Evolutionary conservation across 2,888 invertebrate genomes (phyloP).

Genomic region (Agrenia bidenticulata): DNA sequence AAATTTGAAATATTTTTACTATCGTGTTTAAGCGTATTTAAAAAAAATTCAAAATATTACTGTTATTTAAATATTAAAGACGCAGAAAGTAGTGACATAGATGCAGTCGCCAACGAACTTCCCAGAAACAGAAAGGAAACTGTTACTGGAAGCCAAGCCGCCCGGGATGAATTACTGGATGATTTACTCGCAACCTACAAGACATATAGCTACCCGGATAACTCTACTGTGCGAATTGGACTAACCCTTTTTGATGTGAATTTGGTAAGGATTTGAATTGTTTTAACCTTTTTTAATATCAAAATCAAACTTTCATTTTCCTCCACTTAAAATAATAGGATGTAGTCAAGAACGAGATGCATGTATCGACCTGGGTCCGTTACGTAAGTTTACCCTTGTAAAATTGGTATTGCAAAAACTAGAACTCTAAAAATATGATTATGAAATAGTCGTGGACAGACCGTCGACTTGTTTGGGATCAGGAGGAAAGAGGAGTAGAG

Average conservation of each 20-base stretch:
- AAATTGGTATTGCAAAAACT: no score
- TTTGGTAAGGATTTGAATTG: slow-evolving; percentile 24
- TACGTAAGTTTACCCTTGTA: slow-evolving; percentile 25
- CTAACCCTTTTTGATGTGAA: slow-evolving; percentile 30
- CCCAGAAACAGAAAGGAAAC: background rate
- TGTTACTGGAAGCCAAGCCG: background rate
- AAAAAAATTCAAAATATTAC: background rate
- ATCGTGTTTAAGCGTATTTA: background rate
- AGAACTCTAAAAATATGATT: background rate
- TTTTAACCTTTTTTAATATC: background rate
- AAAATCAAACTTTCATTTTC: background rate
- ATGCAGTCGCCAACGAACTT: background rate
- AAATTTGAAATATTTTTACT: background rate
- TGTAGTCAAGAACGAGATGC: slow-evolving; percentile 24
- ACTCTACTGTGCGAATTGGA: slow-evolving; percentile 31
- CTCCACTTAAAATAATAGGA: slow-evolving; percentile 20
- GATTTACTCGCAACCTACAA: slow-evolving; percentile 34
- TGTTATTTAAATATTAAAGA: no score
- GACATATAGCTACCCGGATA: slow-evolving; percentile 35
- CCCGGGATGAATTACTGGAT: slow-evolving; percentile 18
- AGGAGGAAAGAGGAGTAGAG: slow-evolving; percentile 23
- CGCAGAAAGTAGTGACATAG: background rate
- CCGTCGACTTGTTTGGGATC: slow-evolving; percentile 38
- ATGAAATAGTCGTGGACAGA: slow-evolving; percentile 31
- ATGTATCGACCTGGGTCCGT: slow-evolving; percentile 34